Base-by-base conservation (phyloP, 2,113 vertebrate species). In the Todiramphus saurophagus region DNA sequence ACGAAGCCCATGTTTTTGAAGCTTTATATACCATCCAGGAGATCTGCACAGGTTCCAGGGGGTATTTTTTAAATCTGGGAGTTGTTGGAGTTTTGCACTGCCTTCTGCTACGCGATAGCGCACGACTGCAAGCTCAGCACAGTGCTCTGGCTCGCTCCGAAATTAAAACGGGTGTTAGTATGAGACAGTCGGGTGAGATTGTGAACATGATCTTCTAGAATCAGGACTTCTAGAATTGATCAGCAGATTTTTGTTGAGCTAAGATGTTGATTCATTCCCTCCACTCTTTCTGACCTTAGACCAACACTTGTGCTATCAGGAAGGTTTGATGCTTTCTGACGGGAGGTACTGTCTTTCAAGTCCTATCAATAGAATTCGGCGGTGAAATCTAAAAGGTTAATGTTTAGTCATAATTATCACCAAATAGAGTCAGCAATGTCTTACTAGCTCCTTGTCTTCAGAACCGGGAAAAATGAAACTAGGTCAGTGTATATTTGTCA, bases 361-460 rank as follows among this genome's bases (percentile, higher is more conserved):
- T 62, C 87, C 77, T 82, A 44, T 85, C 83, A 76, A 39, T n/a
- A 48, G 87, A 70, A 66, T 73, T 37, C 73, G 75, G 68, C 0
- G 3, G 83, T n/a, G 76, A 94, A 51, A 64, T 66, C 79, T 37
- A 85, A 97, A 97, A 96, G 91, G 93, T 94, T 97, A 79, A 91
- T 82, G 46, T 87, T 96, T 95, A 96, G 91, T 97, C 96, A 97
- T 83, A 93, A 76, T 88, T 86, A 88, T 91, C 78, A 73, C 69
- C 33, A 50, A 76, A 51, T 69, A 44, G 7, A 95, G 81, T 89
- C 95, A 96, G 77, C 83, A 72, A 24, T 95, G 94, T 86, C 83
- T 89, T 94, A 59, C 74, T 83, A 87, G 63, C 55, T 94, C 91
- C 81, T 94, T 76, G 94, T 55, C 83, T 94, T 96, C 87, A 94